Evolutionary conservation across 1,140 invertebrate genomes (phyloP), one percentile per base, ranked within the genome.

Genomic region (Schlechtendalia chinensis): DNA sequence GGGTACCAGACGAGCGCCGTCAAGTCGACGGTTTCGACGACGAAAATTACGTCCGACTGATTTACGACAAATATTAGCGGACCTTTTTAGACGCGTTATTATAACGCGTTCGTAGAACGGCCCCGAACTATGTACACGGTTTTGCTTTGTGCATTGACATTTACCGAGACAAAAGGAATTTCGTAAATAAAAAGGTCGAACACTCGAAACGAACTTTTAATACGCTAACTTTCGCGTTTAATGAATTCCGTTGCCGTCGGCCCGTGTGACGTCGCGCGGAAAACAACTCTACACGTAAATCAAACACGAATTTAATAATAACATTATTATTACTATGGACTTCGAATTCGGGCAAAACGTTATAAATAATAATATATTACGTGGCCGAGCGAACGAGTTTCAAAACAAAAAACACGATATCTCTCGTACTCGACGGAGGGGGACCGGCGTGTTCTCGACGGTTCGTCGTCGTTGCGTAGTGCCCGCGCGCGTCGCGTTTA

Each of bases 131-230:
- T 29, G 12, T 63, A n/a, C 10, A 63, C 17, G 8, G 19, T n/a
- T 39, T 47, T 69, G 47, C 47, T 58, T 69, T 24, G 65, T 17
- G 14, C 47, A 69, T 69, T 69, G 65, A 47, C 65, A 47, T 69
- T 69, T 69, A 16, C 32, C 8, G 32, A 24, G n/a, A 69, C 65
- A 69, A 69, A 47, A 47, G 39, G 39, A 69, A 69, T 69, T 45
- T n/a, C 22, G 39, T 47, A 16, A 24, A 47, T 69, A 47, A 69
- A 69, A 69, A 69, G 65, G 65, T 69, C 65, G 24, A 22, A 32
- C 17, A 65, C 61, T 65, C 8, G 17, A n/a, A 63, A 39, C 32
- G 63, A 45, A 65, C 29, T 39, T 65, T 65, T 45, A 14, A n/a
- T 45, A 65, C 29, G 27, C 27, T 32, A 65, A 39, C 29, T 39